Evolutionary conservation across 2,113 vertebrate genomes (phyloP), one percentile per base, ranked within the genome.

Genomic region (Engraulis encrasicolus): DNA sequence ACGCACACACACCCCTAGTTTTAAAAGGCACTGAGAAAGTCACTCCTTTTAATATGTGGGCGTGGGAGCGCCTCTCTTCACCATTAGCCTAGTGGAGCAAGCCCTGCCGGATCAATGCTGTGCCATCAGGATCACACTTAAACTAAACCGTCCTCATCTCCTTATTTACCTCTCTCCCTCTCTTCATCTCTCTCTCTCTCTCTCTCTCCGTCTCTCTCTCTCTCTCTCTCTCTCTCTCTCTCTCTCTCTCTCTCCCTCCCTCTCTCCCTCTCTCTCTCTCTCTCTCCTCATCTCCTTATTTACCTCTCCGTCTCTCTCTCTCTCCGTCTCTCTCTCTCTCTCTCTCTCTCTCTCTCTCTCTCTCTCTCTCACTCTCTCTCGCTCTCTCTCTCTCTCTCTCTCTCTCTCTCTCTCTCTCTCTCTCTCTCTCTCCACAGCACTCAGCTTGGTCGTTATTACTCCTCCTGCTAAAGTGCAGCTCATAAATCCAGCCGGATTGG

Each of bases 401-500:
- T n/a, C 20, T 66, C 34, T 18, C 45, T 74, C 54, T 34, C 23
- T 17, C 15, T 11, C 45, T 27, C 31, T 31, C n/a, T 66, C 23
- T 11, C n/a, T 27, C 58, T 20, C 18, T 66, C 83, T 54, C 81
- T 85, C 58, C 23, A 27, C 58, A 66, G 23, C 58, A 66, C 58
- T 66, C 58, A 66, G 58, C 23, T 11, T 31, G 58, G 58, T 14
- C 9, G 58, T 82, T 80, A 85, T 52, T 78, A 52, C 23, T 78
- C 27, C 54, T 74, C n/a, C 74, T 31, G 80, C 19, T 50, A 83
- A 83, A 83, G 85, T 81, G 80, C 58, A 78, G 85, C 45, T 50
- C 79, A 83, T 81, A 83, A 86, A 86, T 83, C 82, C 74, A 34
- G 48, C 18, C 77, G 79, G 83, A 83, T 78, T 27, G 49, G 77